Evolutionary conservation across 2,113 vertebrate genomes (phyloP).

Genomic region (Upupa epops): DNA sequence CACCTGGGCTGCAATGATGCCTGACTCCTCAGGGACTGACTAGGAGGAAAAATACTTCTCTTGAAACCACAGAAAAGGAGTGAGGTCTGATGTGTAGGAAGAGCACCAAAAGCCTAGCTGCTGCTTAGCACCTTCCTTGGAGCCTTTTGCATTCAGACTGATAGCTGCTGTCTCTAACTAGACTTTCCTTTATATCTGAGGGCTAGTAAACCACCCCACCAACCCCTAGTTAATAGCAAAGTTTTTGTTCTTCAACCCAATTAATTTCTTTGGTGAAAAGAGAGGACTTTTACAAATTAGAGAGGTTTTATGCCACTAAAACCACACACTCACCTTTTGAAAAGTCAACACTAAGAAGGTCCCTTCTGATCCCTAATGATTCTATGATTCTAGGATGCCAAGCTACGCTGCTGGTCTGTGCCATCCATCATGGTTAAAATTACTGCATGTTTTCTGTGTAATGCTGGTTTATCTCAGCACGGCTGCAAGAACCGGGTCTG

Average conservation of each 20-base stretch:
- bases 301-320: background rate
- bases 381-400: too few relatives aligned
- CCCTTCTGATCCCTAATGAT: too few relatives aligned
- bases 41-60: background rate
- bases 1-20: background rate
- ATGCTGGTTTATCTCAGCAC: background rate
- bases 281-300: background rate
- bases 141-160: background rate
- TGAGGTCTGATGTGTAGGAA: background rate
- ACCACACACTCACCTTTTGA: background rate
- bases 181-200: background rate
- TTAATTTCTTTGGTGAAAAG: background rate
- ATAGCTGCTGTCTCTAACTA: background rate
- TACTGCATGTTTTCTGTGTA: background rate
- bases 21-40: background rate
- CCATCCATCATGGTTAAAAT: background rate
- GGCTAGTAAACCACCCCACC: background rate
- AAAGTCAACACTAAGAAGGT: background rate
- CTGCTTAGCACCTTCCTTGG: background rate
- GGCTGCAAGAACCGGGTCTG: background rate
- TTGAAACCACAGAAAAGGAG: background rate
- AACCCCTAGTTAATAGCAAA: background rate
- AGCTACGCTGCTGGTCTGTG: background rate
- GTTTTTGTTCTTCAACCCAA: accelerated
- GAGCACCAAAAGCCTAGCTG: background rate